phyloP scores from a whole-genome alignment of 2,888 invertebrate species.

The Torymus texanus region DNA sequence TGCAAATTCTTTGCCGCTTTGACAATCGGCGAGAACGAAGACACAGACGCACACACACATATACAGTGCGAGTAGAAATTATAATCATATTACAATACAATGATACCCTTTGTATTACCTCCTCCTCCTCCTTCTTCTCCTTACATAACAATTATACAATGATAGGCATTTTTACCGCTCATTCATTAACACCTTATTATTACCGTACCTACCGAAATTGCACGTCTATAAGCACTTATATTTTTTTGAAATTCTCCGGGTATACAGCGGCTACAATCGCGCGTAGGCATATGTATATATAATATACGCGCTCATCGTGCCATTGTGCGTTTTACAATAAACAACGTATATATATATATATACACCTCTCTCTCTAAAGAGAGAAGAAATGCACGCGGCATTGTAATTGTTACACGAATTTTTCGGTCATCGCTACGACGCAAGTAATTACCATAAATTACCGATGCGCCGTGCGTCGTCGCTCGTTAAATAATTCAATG shows the following conservation, averaged over 20 bases:
- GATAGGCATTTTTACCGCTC: background rate
- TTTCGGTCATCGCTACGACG: slow-evolving; percentile 8
- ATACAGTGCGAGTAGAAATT: background rate
- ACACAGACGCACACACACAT: no score
- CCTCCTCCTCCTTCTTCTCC: background rate
- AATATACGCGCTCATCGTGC: no score
- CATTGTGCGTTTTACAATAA: no score
- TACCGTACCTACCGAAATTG: background rate
- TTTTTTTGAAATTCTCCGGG: no score
- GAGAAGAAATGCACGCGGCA: background rate
- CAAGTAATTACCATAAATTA: slow-evolving; percentile 52
- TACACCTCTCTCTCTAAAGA: no score
- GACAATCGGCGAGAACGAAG: no score
- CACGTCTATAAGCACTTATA: no score
- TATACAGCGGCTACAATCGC: no score
- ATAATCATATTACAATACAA: background rate
- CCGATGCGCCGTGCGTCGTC: slow-evolving; percentile 21
- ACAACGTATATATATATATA: no score
- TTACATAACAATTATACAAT: background rate
- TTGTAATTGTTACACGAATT: slow-evolving; percentile 37
- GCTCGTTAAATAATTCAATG: slow-evolving; percentile 42
- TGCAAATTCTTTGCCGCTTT: no score
- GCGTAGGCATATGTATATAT: no score
- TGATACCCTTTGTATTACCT: background rate
- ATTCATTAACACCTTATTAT: background rate